A percentile compares a stretch with the other conserved stretches of the same genome.
Evolutionary conservation across 1,140 invertebrate genomes (phyloP).

Genomic region (Drosophila suzukii): DNA sequence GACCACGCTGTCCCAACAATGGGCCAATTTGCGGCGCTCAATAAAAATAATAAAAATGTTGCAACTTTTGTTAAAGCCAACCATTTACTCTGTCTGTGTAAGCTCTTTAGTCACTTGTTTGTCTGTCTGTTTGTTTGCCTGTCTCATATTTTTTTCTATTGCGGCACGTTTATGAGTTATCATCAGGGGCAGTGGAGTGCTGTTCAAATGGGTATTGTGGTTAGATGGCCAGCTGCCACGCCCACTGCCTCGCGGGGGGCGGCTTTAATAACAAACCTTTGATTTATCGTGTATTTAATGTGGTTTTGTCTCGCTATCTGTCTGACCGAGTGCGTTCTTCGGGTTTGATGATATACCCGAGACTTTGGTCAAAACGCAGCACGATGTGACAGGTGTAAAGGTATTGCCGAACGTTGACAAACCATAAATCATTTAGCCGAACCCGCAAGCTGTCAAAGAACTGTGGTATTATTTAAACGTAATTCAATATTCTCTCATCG

Average conservation of each 20-base stretch:
- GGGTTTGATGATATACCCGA: conserved; percentile 57
- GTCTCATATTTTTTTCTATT: conserved; percentile 15
- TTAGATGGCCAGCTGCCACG: conserved; percentile 33
- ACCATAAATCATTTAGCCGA: conserved; percentile 30
- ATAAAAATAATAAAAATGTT: conserved; percentile 74
- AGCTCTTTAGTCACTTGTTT: conserved; percentile 51
- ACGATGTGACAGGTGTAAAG: conserved; percentile 60
- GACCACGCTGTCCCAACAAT: conserved; percentile 48
- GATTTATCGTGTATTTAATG: conserved; percentile 75
- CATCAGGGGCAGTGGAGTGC: conserved; percentile 27
- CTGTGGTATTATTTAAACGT: not conserved
- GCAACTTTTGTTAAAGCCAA: conserved; percentile 61
- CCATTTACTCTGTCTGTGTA: conserved; percentile 22
- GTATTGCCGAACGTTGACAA: conserved; percentile 20
- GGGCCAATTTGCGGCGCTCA: conserved; percentile 66
- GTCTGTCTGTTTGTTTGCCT: conserved; percentile 2
- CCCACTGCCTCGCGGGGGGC: conserved; percentile 10
- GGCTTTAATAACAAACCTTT: conserved; percentile 42
- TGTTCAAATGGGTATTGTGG: conserved; percentile 26
- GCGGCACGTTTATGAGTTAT: conserved; percentile 57
- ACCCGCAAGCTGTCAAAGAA: conserved; percentile 1
- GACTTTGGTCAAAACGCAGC: conserved; percentile 8
- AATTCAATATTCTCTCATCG: conserved; percentile 10
- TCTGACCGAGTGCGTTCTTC: conserved; percentile 13
- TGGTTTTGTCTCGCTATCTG: conserved; percentile 41